Base-by-base conservation (phyloP, 2,888 invertebrate genomes). In the Eupithecia inturbata region DNA sequence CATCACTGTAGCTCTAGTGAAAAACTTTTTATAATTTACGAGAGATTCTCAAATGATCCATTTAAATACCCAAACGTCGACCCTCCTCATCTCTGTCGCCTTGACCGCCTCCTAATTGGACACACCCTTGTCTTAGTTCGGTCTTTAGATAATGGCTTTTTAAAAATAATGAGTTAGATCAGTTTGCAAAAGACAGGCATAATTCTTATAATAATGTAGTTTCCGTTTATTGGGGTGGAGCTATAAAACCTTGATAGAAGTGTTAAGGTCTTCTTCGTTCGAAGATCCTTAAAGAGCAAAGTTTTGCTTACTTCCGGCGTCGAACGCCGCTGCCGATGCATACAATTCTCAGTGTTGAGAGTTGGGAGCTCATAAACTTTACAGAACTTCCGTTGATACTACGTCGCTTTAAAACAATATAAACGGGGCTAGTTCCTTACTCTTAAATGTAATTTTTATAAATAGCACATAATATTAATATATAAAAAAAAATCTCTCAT, bases 61-160 rank as follows among this genome's bases (percentile, higher is more conserved):
- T 89, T 90, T 92, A 93, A 93, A 93, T 93, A 93, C 90, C 87
- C 89, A 90, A 90, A 92, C 89, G 93, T 93, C 93, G 89, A 93
- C 94, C 94, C 93, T 93, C 91, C 90, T 94, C 93, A 93, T 93
- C 89, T 91, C 87, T 88, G 86, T 81, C 85, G 82, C 85, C 85
- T 78, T 82, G 82, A 81, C 85, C 82, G 81, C 80, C 83, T 84
- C 84, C 83, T 91, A 91, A 91, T 91, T 91, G 89, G 87, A 89
- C 86, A 88, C 85, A 87, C 83, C 86, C 81, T 83, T 85, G 82
- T 83, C 82, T 82, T 81, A 83, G 83, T 82, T 75, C 79, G 22
- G 63, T 26, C 68, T 77, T 64, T 85, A 85, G 84, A 82, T 78
- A 80, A 77, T 77, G 82, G 84, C 41, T 71, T 39, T 36, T 57